A percentile compares a stretch with the other conserved stretches of the same genome.
Evolutionary conservation across 2,888 invertebrate genomes (phyloP).

Genomic region (Tromatobia lineatoria): DNA sequence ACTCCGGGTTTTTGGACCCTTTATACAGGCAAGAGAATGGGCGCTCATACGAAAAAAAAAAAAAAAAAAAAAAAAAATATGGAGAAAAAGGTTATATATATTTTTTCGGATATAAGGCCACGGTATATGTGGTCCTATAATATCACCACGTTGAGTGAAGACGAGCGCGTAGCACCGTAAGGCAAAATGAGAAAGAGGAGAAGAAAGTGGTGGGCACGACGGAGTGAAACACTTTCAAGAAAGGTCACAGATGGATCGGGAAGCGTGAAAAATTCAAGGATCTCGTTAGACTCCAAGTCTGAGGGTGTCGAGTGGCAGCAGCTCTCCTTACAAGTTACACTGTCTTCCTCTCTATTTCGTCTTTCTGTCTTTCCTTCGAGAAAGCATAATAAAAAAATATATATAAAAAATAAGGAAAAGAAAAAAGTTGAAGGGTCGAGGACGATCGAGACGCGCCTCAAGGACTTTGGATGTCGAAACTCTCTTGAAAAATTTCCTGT

Average conservation of each 20-base stretch:
- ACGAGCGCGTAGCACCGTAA: constrained; percentile 7
- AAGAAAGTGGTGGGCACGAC: constrained; percentile 61
- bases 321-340: constrained; percentile 22
- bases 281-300: constrained; percentile 64
- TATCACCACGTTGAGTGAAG: constrained; percentile 29
- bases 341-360: constrained; percentile 46
- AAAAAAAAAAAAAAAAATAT: neutral
- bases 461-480: constrained; percentile 20
- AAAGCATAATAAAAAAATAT: constrained; percentile 22
- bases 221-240: constrained; percentile 46
- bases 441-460: neutral
- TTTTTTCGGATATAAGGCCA: constrained; percentile 24
- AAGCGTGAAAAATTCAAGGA: constrained; percentile 63
- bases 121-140: constrained; percentile 7
- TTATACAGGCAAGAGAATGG: constrained; percentile 48
- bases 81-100: constrained; percentile 16
- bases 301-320: constrained; percentile 58
- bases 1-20: constrained; percentile 61
- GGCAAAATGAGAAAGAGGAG: constrained; percentile 14
- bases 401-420: neutral
- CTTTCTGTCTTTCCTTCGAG: constrained; percentile 16
- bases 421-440: constrained; percentile 16
- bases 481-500: constrained; percentile 11
- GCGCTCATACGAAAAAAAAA: constrained; percentile 39
- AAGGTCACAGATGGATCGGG: constrained; percentile 60